Base-by-base conservation (phyloP, 2,888 invertebrate species). In the Cephus pulcher region DNA sequence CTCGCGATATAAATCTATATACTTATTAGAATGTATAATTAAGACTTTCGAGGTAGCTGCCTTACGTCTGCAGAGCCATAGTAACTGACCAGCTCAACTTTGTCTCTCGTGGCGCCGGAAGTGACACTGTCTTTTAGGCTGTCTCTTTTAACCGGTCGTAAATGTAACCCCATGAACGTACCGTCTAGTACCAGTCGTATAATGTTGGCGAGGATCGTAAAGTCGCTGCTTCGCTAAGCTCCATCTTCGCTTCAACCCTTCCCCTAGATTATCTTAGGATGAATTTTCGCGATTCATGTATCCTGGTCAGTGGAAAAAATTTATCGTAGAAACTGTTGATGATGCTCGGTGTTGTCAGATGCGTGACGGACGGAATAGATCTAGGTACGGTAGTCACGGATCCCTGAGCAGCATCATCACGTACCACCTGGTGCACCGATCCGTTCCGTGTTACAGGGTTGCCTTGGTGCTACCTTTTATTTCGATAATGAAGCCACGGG, bases 401-500 rank as follows among this genome's bases (percentile, higher is more conserved):
- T 37, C 40, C 69, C 68, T 35, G 68, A 68, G 73, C 69, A 69
- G n/a, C 75, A 30, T 73, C 56, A 34, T 69, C 40, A 69, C 78
- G 78, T 75, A 74, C 70, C 71, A 71, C 71, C 71, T 33, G 71
- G 33, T 76, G 80, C 79, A 77, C 78, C 80, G 78, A 79, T 80
- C 75, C 74, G 78, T 82, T 82, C 78, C 77, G 79, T 71, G 77
- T 75, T 79, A 69, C 75, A 76, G 77, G 33, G 32, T 71, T 33
- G 32, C 76, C 78, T 75, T 75, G 77, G 73, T 23, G 71, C 71
- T 33, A 71, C 79, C 80, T 83, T 83, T 86, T 86, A 86, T 85
- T 85, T 85, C 84, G 85, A 87, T 88, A 88, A 86, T 85, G 87
- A 87, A 87, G 86, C 86, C 80, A 84, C 85, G 80, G 80, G 79